Evolutionary conservation across 2,888 invertebrate species (phyloP), one percentile per base, ranked within the genome.

Genomic region (Philereme transversata): DNA sequence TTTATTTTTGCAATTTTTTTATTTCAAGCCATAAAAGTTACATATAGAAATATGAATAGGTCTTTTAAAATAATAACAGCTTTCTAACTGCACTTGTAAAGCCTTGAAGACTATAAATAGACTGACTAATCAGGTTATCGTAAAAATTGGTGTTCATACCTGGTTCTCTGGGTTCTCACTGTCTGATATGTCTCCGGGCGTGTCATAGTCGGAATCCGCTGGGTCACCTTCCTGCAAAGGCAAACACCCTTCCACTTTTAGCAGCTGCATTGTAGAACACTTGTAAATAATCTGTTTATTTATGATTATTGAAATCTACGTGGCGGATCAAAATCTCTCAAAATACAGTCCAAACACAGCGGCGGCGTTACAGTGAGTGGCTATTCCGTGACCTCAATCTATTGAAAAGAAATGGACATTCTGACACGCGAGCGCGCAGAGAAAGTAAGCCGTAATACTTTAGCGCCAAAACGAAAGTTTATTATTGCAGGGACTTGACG

Each of bases 141-240:
- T 40, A 8, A 36, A 47, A 22, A 46, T 22, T 36, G 7, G 47
- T 5, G 9, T 41, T 33, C 41, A 83, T 82, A 94, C 95, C 93
- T 96, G 95, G 51, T 94, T 95, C 79, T 96, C 96, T 0, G 95
- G 96, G 82, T 95, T 95, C 71, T 96, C 95, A 75, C 86, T 93
- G 49, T 94, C 92, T 58, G 92, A 88, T 46, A 90, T 90, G 65
- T 93, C 93, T 8, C 87, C 90, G 48, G 85, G 87, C 3, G 93
- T 93, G 63, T 92, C 93, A 73, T 93, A 93, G 65, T 92, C 92
- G 0, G 92, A 92, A 66, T 90, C 91, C 2, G 77, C 86, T 41
- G 82, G 86, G 3, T 73, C 86, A 44, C 76, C 87, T 69, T 92
- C 92, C 92, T 93, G 90, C 67, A 91, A 92, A 79, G 80, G 89